These are phyloP conservation scores for Empidonax traillii DNA, from an alignment of 2,113 vertebrate genomes.

Conservation along the genomic window DNA sequence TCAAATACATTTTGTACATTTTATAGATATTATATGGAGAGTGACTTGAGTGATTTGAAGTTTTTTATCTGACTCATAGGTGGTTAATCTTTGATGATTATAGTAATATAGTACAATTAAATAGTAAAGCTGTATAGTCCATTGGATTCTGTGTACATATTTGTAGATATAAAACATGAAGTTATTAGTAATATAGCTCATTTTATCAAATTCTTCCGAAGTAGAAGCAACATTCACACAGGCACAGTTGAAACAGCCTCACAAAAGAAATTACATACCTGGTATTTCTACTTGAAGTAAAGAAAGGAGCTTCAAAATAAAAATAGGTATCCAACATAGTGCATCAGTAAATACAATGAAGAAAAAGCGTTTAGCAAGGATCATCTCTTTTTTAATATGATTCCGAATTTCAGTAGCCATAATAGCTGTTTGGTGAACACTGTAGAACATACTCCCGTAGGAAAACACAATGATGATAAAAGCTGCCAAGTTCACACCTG, in stretches of 20 bases:
- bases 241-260: not conserved
- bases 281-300: slow-evolving; percentile 95
- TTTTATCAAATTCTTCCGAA: not conserved
- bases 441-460: slow-evolving; percentile 98
- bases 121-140: not conserved
- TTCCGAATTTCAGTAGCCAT: slow-evolving; percentile 90
- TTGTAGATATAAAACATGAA: not conserved
- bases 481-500: slow-evolving; percentile 93
- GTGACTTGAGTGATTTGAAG: not conserved
- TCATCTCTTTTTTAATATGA: slow-evolving; percentile 93
- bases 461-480: slow-evolving; percentile 95
- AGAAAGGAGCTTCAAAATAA: slow-evolving; percentile 94
- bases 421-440: slow-evolving; percentile 87
- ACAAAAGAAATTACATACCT: slow-evolving; percentile 73
- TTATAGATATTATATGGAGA: not conserved
- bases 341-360: slow-evolving; percentile 97
- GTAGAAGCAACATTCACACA: not conserved
- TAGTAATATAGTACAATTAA: not conserved
- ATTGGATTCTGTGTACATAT: not conserved
- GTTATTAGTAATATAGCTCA: not conserved
- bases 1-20: not conserved
- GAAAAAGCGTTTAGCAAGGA: slow-evolving; percentile 95
- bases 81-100: not conserved
- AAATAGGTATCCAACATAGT: slow-evolving; percentile 97
- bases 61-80: not conserved